A percentile compares a stretch with the other conserved stretches of the same genome.
phyloP scores from a whole-genome alignment of 2,888 invertebrate species.

The Chrysolina oricalcia region DNA sequence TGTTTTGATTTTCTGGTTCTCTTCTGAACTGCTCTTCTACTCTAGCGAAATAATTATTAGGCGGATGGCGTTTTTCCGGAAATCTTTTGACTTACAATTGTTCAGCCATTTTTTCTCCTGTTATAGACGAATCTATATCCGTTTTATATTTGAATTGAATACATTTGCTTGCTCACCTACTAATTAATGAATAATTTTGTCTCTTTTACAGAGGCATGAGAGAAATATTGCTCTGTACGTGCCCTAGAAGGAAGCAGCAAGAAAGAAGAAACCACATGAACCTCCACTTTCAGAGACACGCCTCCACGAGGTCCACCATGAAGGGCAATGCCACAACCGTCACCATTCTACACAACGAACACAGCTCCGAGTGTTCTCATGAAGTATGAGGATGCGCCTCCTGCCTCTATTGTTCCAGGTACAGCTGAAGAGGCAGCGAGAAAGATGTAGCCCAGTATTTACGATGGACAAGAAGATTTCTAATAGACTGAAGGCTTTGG shows the following conservation, averaged over 20 bases:
- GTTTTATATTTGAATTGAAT: too few species aligned
- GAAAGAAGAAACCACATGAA: conserved; percentile 62
- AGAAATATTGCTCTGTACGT: conserved; percentile 82
- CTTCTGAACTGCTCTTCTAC: too few species aligned
- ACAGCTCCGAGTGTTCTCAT: conserved; percentile 66
- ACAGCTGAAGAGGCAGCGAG: conserved; percentile 48
- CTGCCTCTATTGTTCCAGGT: conserved; percentile 64
- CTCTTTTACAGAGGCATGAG: conserved; percentile 80
- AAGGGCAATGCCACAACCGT: conserved; percentile 66
- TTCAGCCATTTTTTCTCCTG: too few species aligned
- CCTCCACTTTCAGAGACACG: conserved; percentile 62
- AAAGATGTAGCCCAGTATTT: neutral
- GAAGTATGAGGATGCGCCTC: conserved; percentile 67
- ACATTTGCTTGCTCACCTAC: too few species aligned
- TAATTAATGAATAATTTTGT: neutral
- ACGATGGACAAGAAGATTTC: neutral
- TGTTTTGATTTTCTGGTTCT: too few species aligned
- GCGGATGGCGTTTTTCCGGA: too few species aligned
- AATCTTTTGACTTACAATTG: too few species aligned
- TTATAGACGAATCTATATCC: too few species aligned
- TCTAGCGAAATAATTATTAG: too few species aligned
- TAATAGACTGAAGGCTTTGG: too few species aligned
- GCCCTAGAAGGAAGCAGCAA: conserved; percentile 63
- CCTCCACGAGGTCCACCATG: conserved; percentile 65
- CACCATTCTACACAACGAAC: conserved; percentile 66